Base-by-base conservation (phyloP, 2,888 invertebrate species). In the Psylliodes chrysocephalus region DNA sequence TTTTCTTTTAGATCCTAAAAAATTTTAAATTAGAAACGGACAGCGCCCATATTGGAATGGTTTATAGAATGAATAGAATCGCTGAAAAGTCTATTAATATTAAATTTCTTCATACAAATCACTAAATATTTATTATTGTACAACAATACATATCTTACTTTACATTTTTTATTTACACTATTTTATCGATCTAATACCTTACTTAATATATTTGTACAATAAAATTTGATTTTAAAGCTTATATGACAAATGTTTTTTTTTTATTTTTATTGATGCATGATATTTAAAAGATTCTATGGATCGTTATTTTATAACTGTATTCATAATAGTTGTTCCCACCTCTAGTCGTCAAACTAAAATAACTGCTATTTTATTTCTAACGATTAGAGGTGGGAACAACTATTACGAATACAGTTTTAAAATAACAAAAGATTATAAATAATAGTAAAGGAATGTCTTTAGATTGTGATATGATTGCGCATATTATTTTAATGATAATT, bases 101-200 rank as follows among this genome's bases (percentile, higher is more conserved):
- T 52, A 76, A 75, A 70, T 78, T 79, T 71, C 57, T 68, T 44
- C 73, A 77, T 81, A 81, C 77, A 81, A 80, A 81, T 79, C 75
- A 75, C 79, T 81, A 81, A 80, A 80, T 79, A 78, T 80, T 80
- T 80, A 79, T 79, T 77, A 73, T 78, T 77, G 77, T 81, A 80
- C 80, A 81, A 81, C 79, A 80, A 79, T 80, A 80, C 79, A 79
- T 75, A 71, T 69, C 69, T 74, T 71, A 71, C 77, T 77, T 76
- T 78, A 78, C 78, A 79, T 63, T 71, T 74, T 74, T 71, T 74
- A 76, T 78, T 71, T 78, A 78, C 77, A 77, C 61, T 67, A 71
- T 61, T 69, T 69, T 71, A 68, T 71, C 69, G 60, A 65, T 70
- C 75, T 25, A 38, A 75, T 74, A 78, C 76, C 77, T 75, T 74